Conservation (phyloP, 2,113 vertebrate genomes). For the Paralichthys olivaceus region DNA sequence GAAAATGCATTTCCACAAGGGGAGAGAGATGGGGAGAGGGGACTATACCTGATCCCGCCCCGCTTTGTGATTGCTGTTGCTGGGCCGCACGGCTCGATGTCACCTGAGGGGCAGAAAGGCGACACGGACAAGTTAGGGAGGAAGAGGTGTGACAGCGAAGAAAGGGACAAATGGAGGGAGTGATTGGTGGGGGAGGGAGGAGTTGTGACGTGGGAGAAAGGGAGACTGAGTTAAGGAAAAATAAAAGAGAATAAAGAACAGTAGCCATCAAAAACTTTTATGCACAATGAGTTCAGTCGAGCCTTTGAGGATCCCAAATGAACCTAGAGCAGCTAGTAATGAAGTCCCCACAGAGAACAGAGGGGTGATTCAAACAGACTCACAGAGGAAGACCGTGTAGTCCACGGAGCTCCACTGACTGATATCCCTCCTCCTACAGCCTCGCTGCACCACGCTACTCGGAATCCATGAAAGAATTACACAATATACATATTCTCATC, state of each 20-base stretch:
- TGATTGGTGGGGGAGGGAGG: background rate
- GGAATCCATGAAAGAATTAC: conserved; percentile 6
- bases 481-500: background rate
- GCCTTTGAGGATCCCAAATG: conserved; percentile 47
- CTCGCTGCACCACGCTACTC: conserved; percentile 30
- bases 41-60: conserved; percentile 73
- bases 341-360: conserved; percentile 58
- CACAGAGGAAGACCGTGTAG: conserved; percentile 21
- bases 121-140: conserved; percentile 18
- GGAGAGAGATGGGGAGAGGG: background rate
- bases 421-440: conserved; percentile 36
- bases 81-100: conserved; percentile 88
- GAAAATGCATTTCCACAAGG: background rate
- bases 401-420: conserved; percentile 2
- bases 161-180: conserved; percentile 10
- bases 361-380: conserved; percentile 48
- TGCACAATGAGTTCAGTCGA: conserved; percentile 55
- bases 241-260: conserved; percentile 47
- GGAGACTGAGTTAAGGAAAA: conserved; percentile 28
- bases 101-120: conserved; percentile 79
- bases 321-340: conserved; percentile 46
- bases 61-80: conserved; percentile 79
- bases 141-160: conserved; percentile 6
- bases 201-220: background rate
- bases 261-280: conserved; percentile 42